A percentile compares a stretch with the other conserved stretches of the same genome.
Conservation (phyloP, 2,888 invertebrate genomes). For the Rotaria macrura region DNA sequence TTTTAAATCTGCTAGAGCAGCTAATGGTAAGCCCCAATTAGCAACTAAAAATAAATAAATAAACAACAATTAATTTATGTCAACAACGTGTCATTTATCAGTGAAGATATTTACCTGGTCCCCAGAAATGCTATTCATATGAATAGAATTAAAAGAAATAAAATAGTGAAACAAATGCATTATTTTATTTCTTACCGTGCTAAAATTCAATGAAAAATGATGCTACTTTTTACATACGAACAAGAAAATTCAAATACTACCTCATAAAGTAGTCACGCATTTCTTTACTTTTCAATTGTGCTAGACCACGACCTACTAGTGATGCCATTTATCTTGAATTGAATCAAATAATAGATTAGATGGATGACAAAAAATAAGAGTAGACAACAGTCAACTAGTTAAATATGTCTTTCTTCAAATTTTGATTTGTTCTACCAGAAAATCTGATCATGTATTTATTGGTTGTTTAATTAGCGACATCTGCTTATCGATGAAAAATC, state of each 20-base stretch:
- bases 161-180: background rate
- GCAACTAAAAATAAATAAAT: constrained; percentile 57
- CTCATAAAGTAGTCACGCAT: background rate
- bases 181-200: background rate
- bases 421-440: background rate
- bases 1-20: constrained; percentile 78
- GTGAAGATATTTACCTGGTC: constrained; percentile 56
- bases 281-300: background rate
- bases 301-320: background rate
- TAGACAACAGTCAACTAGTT: too few relatives aligned
- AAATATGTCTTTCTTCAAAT: too few relatives aligned
- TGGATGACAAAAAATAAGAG: too few relatives aligned
- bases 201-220: background rate
- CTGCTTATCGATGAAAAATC: background rate
- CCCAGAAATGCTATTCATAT: constrained; percentile 73
- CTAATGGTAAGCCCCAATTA: constrained; percentile 95
- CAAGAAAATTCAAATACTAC: background rate
- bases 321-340: background rate
- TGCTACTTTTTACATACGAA: background rate
- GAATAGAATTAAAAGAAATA: background rate
- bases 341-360: background rate
- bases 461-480: background rate
- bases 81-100: background rate
- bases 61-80: background rate
- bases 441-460: background rate